Conservation (phyloP, 2,113 vertebrate genomes). For the Psittacula cyanocephala region DNA sequence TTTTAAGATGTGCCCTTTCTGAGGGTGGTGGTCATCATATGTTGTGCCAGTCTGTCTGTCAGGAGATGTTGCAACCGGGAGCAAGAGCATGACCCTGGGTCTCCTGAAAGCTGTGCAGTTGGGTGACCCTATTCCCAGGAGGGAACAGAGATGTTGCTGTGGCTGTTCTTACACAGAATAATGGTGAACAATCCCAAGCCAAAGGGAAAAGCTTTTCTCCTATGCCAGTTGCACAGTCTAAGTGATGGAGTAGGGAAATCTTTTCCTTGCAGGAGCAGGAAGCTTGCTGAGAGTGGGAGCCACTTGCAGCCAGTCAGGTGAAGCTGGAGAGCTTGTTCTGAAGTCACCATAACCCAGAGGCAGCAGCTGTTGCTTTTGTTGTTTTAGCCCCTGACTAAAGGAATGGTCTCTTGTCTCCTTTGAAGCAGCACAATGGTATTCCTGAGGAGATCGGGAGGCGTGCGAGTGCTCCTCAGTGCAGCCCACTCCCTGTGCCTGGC, state of each 20-base stretch:
- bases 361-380: not conserved
- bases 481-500: not conserved
- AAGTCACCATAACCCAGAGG: not conserved
- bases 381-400: not conserved
- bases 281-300: not conserved
- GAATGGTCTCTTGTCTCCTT: not conserved
- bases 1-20: not conserved
- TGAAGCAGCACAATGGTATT: not conserved
- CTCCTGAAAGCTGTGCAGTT: not conserved
- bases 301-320: accelerated
- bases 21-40: not conserved
- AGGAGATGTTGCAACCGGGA: accelerated
- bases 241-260: not conserved
- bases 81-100: not conserved
- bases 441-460: not conserved
- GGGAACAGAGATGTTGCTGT: not conserved
- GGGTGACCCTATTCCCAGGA: not conserved
- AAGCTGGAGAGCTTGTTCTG: not conserved
- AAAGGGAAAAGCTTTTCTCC: not conserved
- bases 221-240: not conserved
- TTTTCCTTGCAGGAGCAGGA: not conserved
- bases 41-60: accelerated
- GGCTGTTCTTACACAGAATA: not conserved
- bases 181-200: not conserved
- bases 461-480: not conserved